Evolutionary conservation across 1,140 invertebrate genomes (phyloP), one percentile per base, ranked within the genome.

Genomic region (Anastrepha ludens): DNA sequence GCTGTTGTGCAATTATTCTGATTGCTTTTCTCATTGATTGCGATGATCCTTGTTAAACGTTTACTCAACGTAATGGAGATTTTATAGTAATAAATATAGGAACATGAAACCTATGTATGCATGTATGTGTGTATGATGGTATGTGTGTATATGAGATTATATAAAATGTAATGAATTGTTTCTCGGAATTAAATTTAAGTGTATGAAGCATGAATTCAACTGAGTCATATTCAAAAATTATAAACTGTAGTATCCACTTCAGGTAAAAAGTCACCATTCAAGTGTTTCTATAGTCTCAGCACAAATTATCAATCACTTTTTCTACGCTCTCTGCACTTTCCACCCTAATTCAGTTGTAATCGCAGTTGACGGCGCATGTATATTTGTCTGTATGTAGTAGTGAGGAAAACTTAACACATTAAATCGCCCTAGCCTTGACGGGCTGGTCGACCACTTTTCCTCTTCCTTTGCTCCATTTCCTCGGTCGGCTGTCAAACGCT

Each of bases 1-100:
- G n/a, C 55, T 81, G 74, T 81, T 81, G 74, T 81, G 74, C 74
- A 81, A 81, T 81, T 81, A 81, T 81, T 55, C 74, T 81, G 74
- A 81, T 81, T 81, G 74, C 74, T 81, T 81, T 81, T 81, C 74
- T 81, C 50, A 81, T 81, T 81, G 74, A 81, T 81, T 17, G 74
- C 74, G 74, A 81, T 81, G 74, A 81, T 81, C 74, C 74, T 81
- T 81, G 74, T 81, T 81, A 55, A 29, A 81, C 74, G 74, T 81
- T 81, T 81, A 81, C 74, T 58, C 74, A 81, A 15, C 29, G 74
- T 50, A 81, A 81, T 81, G 74, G 74, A 50, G 74, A 55, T 81
- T 81, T 81, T 81, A 81, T 9, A 81, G 44, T n/a, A 78, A 78
- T 78, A 78, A 67, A 67, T 39, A 20, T 29, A 1, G 0, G 29